These are phyloP conservation scores for Cyclina sinensis DNA, from an alignment of 1,140 invertebrate species.

Conservation along the genomic window DNA sequence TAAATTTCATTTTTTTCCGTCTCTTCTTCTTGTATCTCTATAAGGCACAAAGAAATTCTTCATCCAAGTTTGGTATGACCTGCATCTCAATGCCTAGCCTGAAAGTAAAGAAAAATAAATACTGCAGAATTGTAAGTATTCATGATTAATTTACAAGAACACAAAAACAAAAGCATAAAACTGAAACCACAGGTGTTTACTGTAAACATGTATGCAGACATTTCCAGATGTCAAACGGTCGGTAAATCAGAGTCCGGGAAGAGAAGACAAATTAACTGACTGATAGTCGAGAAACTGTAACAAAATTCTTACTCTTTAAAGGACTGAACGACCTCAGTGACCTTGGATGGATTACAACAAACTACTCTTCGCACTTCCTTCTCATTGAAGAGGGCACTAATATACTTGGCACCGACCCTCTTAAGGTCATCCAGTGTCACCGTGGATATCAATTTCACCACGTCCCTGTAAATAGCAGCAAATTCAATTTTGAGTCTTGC, in stretches of 20 bases:
- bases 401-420: slow-evolving; percentile 90
- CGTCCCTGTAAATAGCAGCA: slow-evolving; percentile 87
- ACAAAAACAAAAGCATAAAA: no score
- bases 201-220: no score
- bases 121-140: no score
- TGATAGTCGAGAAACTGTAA: neutral
- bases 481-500: neutral
- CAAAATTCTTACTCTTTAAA: slow-evolving; percentile 87
- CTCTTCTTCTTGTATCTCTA: no score
- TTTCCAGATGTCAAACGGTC: no score
- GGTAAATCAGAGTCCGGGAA: no score
- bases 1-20: no score
- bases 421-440: slow-evolving; percentile 90
- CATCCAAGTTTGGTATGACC: slow-evolving; percentile 73
- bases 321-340: slow-evolving; percentile 89
- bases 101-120: slow-evolving; percentile 61
- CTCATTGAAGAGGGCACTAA: slow-evolving; percentile 89
- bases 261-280: no score
- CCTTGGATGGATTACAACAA: slow-evolving; percentile 93
- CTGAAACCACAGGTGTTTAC: no score
- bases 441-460: slow-evolving; percentile 90
- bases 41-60: slow-evolving; percentile 67
- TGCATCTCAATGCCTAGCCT: slow-evolving; percentile 70
- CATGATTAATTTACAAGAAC: neutral
- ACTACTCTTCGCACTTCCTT: slow-evolving; percentile 89